Evolutionary conservation across 1,140 invertebrate genomes (phyloP), one percentile per base, ranked within the genome.

Genomic region (Pectinophora gossypiella): DNA sequence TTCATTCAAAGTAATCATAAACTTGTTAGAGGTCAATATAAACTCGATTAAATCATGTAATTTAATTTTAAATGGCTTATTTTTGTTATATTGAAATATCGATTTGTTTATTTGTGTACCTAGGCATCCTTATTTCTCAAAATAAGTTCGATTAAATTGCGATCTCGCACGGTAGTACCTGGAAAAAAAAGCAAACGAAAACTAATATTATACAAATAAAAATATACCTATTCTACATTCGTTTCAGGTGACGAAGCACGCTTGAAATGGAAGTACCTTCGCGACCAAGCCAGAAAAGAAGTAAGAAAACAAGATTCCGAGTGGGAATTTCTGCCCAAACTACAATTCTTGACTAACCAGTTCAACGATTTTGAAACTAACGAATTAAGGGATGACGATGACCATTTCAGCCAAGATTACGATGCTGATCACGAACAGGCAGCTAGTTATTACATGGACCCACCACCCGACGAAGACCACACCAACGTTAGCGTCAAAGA

Each of bases 191-290:
- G n/a, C n/a, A n/a, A n/a, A n/a, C n/a, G n/a, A n/a, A n/a, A n/a
- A n/a, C n/a, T n/a, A n/a, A n/a, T n/a, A n/a, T n/a, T n/a, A n/a
- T n/a, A n/a, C n/a, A n/a, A n/a, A n/a, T n/a, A n/a, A n/a, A n/a
- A n/a, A n/a, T n/a, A n/a, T n/a, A 32, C 27, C 1, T 3, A 12
- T n/a, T 32, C 10, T 32, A 12, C 9, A 32, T 32, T 44, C 4
- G 36, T 83, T 75, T 18, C 67, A 89, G 87, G 76, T 51, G 74
- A 79, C 48, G 76, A 81, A 59, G 86, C 85, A 3, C 65, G 84
- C 54, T 55, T 80, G 0, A 89, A 89, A 70, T 89, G 85, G 84
- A 88, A 89, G 49, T 83, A 87, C 50, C 69, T 88, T 46, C 55
- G 87, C 46, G 87, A 89, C 42, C 82, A 80, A 72, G 85, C 85